Evolutionary conservation across 1,140 invertebrate genomes (phyloP).

Genomic region (Pachyrhynchus sulphureomaculatus): DNA sequence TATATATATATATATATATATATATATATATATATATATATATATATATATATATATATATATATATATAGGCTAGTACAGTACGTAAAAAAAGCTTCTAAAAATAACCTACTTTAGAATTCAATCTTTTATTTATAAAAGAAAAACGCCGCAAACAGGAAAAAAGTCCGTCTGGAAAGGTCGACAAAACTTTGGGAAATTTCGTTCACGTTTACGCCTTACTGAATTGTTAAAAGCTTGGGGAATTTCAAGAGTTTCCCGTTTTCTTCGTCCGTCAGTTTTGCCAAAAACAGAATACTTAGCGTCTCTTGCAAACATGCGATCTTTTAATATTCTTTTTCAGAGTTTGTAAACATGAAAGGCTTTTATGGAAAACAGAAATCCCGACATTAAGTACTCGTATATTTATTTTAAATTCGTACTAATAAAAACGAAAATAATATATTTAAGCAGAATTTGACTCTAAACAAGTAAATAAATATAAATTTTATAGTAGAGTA

Average conservation of each 20-base stretch:
- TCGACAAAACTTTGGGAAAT: constrained; percentile 7
- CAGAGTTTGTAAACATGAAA: not conserved
- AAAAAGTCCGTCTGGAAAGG: not conserved
- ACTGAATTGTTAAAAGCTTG: constrained; percentile 25
- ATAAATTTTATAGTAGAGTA: too few relatives aligned
- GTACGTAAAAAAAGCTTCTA: too few relatives aligned
- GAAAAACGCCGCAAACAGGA: not conserved
- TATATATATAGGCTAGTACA: too few relatives aligned
- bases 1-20: too few relatives aligned
- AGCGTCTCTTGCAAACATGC: constrained; percentile 3
- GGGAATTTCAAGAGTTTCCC: constrained; percentile 16
- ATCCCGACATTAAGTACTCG: too few relatives aligned
- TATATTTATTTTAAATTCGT: too few relatives aligned
- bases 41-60: too few relatives aligned
- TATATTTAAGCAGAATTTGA: too few relatives aligned
- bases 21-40: too few relatives aligned
- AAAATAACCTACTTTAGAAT: not conserved
- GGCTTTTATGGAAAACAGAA: too few relatives aligned
- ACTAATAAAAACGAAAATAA: too few relatives aligned
- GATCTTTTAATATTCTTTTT: constrained; percentile 17
- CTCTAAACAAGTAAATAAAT: too few relatives aligned
- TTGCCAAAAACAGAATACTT: constrained; percentile 12
- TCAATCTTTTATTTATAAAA: constrained; percentile 1
- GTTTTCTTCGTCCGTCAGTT: constrained; percentile 8
- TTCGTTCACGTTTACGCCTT: constrained; percentile 21